Evolutionary conservation across 1,140 invertebrate genomes (phyloP).

Genomic region (Plutomurus gul): DNA sequence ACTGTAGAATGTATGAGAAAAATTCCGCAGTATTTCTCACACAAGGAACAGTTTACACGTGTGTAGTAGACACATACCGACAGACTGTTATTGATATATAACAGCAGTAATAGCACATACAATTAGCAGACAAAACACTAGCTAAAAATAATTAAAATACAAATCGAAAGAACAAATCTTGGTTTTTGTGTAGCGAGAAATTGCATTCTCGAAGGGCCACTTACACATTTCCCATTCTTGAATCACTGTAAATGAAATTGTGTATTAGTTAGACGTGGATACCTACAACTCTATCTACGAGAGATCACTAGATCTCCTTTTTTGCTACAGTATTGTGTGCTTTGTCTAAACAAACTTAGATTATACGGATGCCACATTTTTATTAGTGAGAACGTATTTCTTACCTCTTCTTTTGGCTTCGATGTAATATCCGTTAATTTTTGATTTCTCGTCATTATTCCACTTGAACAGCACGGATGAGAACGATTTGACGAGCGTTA

Average conservation of each 20-base stretch:
- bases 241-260: conserved; percentile 65
- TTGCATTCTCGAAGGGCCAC: conserved; percentile 55
- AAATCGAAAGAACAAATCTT: background rate
- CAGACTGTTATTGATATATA: no score
- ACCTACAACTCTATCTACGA: no score
- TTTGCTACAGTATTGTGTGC: no score
- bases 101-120: background rate
- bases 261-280: no score
- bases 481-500: conserved; percentile 75
- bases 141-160: background rate
- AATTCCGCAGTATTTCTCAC: no score
- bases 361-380: no score
- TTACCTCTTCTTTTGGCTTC: conserved; percentile 86
- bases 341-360: no score
- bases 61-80: no score
- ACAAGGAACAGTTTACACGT: no score
- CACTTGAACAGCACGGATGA: conserved; percentile 84
- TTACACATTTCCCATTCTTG: conserved; percentile 75
- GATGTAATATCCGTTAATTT: conserved; percentile 87
- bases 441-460: conserved; percentile 78
- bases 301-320: no score
- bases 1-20: no score
- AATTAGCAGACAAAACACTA: conserved; percentile 14
- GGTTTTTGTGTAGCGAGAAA: conserved; percentile 1
- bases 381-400: conserved; percentile 50